phyloP scores from a whole-genome alignment of 2,888 invertebrate genomes.

The Noctua pronuba region DNA sequence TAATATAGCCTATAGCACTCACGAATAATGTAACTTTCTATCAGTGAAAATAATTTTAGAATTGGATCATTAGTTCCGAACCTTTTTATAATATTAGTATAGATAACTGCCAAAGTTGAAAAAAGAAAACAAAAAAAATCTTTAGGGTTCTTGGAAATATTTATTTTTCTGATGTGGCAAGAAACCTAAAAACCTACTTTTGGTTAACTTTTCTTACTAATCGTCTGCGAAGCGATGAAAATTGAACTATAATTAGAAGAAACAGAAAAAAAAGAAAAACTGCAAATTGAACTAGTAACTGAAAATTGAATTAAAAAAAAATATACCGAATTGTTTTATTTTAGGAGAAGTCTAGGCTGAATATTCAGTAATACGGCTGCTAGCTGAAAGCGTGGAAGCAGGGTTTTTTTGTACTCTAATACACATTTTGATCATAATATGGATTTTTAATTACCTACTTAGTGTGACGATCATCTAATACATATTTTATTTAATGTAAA shows the following conservation, averaged over 20 bases:
- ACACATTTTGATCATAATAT: neutral
- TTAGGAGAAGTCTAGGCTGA: neutral
- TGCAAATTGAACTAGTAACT: too few species aligned
- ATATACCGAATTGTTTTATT: neutral
- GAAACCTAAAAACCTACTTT: neutral
- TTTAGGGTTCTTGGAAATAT: too few species aligned
- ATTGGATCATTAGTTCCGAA: too few species aligned
- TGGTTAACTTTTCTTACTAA: neutral
- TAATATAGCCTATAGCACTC: too few species aligned
- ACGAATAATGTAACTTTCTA: too few species aligned
- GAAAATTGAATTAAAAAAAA: too few species aligned
- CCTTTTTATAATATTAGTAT: too few species aligned
- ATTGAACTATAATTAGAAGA: neutral
- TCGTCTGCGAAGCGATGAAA: neutral
- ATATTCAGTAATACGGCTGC: neutral
- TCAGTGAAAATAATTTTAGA: too few species aligned
- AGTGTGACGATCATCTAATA: slow-evolving; percentile 5
- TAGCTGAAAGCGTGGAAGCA: neutral
- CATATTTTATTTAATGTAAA: slow-evolving; percentile 9
- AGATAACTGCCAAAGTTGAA: too few species aligned
- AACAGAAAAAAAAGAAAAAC: too few species aligned
- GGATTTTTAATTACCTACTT: neutral
- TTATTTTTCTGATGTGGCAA: neutral
- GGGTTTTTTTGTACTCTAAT: neutral
- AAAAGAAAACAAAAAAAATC: too few species aligned